Evolutionary conservation across 2,888 invertebrate species (phyloP), one percentile per base, ranked within the genome.

Genomic region (Drosophila pseudotakahashii): DNA sequence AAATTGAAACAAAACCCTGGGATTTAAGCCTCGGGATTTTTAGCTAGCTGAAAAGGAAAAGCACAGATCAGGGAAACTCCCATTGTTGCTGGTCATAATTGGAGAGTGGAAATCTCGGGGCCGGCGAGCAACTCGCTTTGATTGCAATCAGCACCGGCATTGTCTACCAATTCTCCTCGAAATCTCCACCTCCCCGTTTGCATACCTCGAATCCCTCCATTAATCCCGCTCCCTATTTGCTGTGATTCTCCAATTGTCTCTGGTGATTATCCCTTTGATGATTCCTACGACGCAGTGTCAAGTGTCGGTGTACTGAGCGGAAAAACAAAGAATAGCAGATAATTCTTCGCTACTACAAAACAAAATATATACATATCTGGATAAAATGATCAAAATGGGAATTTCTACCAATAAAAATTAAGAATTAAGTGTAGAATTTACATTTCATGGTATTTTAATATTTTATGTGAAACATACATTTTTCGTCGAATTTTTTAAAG

Each of bases 121-220:
- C 55, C 34, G 47, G 34, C 55, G 5, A 14, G 55, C 55, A 55
- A 57, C 58, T 62, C 41, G 41, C 47, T 50, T 66, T 68, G 68
- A 68, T 57, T 64, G 68, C 57, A 66, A 66, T 66, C 62, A 61
- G 45, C 9, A 41, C 1, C n/a, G 41, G n/a, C 57, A 66, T 68
- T 68, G 68, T 68, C 50, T 37, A 16, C 11, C 32, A 26, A 50
- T 16, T 45, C 62, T 23, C 11, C 30, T 3, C 44, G 11, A 45
- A 42, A 36, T 26, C 42, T 37, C 10, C 14, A 7, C 5, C 34
- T 19, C 19, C 19, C 19, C 19, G n/a, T n/a, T 19, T 2, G 19
- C 19, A 19, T 19, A 19, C 19, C 19, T 19, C 19, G 19, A 19
- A 23, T 14, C 1, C 34, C 34, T 14, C 2, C 41, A n/a, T 26